Evolutionary conservation across 2,797 vertebrate species (phyloP).

Genomic region (Loris lydekkerianus): DNA sequence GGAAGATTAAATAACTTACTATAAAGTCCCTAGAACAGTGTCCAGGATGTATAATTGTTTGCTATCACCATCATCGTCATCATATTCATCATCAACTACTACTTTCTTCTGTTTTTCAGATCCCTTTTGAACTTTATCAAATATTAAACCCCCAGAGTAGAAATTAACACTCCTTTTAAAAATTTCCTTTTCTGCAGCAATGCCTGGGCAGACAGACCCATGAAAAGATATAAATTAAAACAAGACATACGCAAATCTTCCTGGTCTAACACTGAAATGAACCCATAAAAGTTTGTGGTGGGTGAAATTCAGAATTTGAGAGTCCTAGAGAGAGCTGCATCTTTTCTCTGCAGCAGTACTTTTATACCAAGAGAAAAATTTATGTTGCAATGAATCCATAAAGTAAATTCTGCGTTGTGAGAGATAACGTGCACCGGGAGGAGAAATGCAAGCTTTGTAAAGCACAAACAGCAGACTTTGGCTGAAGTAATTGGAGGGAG

Average conservation of each 20-base stretch:
- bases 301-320: neutral
- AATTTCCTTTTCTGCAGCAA: neutral
- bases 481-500: neutral
- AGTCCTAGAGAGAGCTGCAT: neutral
- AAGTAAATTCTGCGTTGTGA: constrained; percentile 27
- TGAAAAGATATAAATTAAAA: neutral
- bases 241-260: neutral
- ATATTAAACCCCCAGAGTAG: neutral
- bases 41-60: neutral
- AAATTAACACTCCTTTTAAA: neutral
- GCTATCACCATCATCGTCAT: neutral
- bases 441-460: constrained; percentile 27
- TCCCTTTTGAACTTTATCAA: neutral
- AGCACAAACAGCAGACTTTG: neutral
- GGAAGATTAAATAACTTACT: neutral
- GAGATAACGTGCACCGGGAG: neutral
- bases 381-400: neutral
- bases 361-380: constrained; percentile 40
- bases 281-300: neutral
- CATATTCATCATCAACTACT: neutral
- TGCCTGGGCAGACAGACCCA: neutral
- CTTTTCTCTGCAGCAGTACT: neutral
- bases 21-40: neutral
- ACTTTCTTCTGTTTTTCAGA: neutral
- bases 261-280: neutral